These are phyloP conservation scores for Micromys minutus DNA, from an alignment of 2,113 vertebrate genomes.

Conservation along the genomic window DNA sequence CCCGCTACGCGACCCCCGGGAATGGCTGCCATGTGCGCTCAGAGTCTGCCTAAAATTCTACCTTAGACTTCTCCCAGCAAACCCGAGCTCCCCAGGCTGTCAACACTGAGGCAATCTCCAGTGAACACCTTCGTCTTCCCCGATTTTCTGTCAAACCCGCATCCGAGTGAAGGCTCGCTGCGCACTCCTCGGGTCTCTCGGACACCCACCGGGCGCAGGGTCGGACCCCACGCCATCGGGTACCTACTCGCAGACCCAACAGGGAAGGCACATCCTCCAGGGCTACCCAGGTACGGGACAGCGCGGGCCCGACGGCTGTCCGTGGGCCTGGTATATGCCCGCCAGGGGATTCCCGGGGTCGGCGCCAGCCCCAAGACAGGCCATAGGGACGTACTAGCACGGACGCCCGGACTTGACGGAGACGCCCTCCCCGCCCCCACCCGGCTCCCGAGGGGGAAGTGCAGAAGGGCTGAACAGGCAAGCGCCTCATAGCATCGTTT, in stretches of 20 bases:
- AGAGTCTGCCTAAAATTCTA: constrained; percentile 25
- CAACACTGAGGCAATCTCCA: not conserved
- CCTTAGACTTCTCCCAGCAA: not conserved
- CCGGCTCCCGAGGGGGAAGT: constrained; percentile 66
- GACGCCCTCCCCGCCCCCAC: constrained; percentile 73
- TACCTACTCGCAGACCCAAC: constrained; percentile 39
- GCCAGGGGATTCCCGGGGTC: not conserved
- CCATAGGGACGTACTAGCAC: not conserved
- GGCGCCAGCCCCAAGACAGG: not conserved
- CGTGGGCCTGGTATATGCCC: not conserved
- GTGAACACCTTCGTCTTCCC: constrained; percentile 1
- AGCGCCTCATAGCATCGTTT: constrained; percentile 19
- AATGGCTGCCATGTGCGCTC: not conserved
- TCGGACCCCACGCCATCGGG: not conserved
- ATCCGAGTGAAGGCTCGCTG: not conserved
- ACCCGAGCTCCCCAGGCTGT: not conserved
- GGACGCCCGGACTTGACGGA: constrained; percentile 23
- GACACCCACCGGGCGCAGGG: not conserved
- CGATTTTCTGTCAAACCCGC: constrained; percentile 57
- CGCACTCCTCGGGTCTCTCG: not conserved
- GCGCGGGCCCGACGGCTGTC: constrained; percentile 40
- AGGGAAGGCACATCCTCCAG: not conserved
- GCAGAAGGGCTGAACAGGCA: not conserved
- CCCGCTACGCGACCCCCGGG: not conserved
- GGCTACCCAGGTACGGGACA: not conserved